Base-by-base conservation (phyloP, 1,140 invertebrate species). In the Diorhabda sublineata region DNA sequence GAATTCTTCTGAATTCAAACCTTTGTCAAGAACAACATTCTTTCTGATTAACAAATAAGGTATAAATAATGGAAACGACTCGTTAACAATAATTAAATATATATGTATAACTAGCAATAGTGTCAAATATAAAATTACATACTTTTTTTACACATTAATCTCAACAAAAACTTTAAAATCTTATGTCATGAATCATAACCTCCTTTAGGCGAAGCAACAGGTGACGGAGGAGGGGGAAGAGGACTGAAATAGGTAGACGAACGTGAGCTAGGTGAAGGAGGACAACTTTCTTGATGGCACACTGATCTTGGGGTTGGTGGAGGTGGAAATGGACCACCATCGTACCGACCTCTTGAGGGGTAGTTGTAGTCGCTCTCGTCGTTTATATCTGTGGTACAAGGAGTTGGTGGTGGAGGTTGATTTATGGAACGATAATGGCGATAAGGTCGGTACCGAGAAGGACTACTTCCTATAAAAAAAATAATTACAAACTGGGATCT, bases 361-460 rank as follows among this genome's bases (percentile, higher is more conserved):
- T 89, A 89, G 76, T 89, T 88, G 59, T 85, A 89, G 76, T 95
- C 92, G 3, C 91, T 92, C 75, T 96, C 94, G 76, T 96, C 93
- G 80, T 92, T 95, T 7, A 96, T 92, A 79, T 97, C 95, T 3
- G 96, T 97, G 73, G 93, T 94, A 80, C 94, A 97, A 0, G 96
- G 95, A 5, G 95, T 97, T 3, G 95, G 95, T 2, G 94, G 95
- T 11, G 95, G 95, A 2, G 93, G 93, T 73, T 92, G 89, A 83
- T 94, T 92, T 44, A 89, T 89, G 26, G 87, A 87, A 71, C 90
- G 87, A 79, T 94, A 93, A 78, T 90, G 89, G 42, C 90, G 84
- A 79, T 93, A 92, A 1, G 90, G 88, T 58, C 88, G 86, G 64
- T 85, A 85, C 42, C 84, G 78, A 8, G 85, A 85, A 26, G 89